Evolutionary conservation across 1,140 invertebrate species (phyloP), one percentile per base, ranked within the genome.

Genomic region (Dufourea novaeangliae): DNA sequence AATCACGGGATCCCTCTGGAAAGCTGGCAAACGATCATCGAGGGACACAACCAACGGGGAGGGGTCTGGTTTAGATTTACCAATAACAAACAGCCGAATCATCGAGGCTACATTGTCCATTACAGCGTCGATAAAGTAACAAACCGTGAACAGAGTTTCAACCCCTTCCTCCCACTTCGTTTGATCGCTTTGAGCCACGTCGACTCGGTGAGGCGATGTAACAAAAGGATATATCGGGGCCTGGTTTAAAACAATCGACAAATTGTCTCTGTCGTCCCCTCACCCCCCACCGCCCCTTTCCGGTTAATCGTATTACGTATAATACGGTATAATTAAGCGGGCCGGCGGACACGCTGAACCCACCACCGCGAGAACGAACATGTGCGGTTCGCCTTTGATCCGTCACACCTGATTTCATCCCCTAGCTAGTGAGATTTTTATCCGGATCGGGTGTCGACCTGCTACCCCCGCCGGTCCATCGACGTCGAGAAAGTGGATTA

Each of bases 341-440:
- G 80, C 80, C 67, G 46, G 41, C 34, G 14, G 66, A 37, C 41
- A 17, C 6, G 50, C 29, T 5, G 52, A n/a, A n/a, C n/a, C 34
- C 12, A 22, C 67, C 78, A 74, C 80, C 82, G 81, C 88, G 87
- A 89, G 88, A 90, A 90, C 80, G 88, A 90, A 88, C 88, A 90
- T 89, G 88, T 90, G 88, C 81, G 87, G 79, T 84, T n/a, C 78
- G 84, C 82, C 61, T 88, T 83, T 90, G 84, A 87, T 89, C 88
- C 86, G 83, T 84, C 84, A 86, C 86, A 90, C 89, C 89, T 90
- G 89, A 89, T 89, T 85, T 84, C 88, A 75, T n/a, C 78, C 80
- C 63, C 64, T 27, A 50, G 20, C n/a, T n/a, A n/a, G 10, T n/a
- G 10, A 41, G 32, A 64, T 75, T 82, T 82, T 83, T 69, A 70